Evolutionary conservation across 2,888 invertebrate species (phyloP).

Genomic region (Plagodis dolabraria): DNA sequence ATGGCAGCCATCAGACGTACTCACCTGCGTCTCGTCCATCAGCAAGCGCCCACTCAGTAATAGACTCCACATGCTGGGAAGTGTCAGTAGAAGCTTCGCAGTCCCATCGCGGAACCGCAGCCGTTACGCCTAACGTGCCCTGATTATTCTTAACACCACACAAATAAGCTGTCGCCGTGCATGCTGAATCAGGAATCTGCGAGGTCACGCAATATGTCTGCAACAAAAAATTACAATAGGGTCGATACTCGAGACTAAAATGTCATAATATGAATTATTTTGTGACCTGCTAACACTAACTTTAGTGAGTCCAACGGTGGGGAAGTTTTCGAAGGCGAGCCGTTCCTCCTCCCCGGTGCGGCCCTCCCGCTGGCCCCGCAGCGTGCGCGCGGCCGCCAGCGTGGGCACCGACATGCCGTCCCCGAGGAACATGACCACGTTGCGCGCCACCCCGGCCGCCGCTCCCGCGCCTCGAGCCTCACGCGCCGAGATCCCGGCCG

Average conservation of each 20-base stretch:
- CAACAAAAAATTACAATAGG: background rate
- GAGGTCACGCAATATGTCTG: constrained; percentile 84
- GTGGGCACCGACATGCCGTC: constrained; percentile 91
- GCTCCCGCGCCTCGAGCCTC: constrained; percentile 51
- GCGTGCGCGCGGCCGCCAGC: constrained; percentile 85
- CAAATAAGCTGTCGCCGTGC: constrained; percentile 87
- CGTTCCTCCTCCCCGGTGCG: constrained; percentile 83
- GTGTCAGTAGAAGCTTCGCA: constrained; percentile 83
- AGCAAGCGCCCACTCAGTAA: constrained; percentile 87
- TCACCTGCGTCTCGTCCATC: constrained; percentile 64
- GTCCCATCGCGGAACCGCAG: constrained; percentile 83
- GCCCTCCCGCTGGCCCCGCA: constrained; percentile 82
- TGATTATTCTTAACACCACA: constrained; percentile 87
- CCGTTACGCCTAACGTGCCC: constrained; percentile 87
- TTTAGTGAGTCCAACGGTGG: constrained; percentile 74
- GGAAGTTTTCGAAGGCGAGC: constrained; percentile 86
- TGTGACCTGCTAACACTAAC: constrained; percentile 23
- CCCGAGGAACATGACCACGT: constrained; percentile 88
- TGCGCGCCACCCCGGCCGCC: constrained; percentile 64
- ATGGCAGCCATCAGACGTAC: too few relatives aligned
- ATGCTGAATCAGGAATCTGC: constrained; percentile 89
- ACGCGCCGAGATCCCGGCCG: constrained; percentile 35
- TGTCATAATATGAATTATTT: background rate
- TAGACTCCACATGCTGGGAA: constrained; percentile 85
- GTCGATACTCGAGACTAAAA: background rate